Evolutionary conservation across 2,888 invertebrate species (phyloP).

Genomic region (Epirrhoe alternata): DNA sequence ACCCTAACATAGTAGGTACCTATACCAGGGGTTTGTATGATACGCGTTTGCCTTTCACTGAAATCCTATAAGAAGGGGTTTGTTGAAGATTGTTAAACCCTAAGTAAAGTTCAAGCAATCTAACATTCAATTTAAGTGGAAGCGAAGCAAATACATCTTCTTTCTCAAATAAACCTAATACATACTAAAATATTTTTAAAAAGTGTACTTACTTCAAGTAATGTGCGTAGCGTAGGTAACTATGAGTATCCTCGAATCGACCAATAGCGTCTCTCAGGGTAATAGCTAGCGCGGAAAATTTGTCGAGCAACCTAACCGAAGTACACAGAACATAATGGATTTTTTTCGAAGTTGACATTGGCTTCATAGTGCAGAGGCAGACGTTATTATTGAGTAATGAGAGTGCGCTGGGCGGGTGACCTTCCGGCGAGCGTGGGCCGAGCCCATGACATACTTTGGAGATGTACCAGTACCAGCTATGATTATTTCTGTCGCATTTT

Average conservation of each 20-base stretch:
- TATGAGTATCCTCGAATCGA: background rate
- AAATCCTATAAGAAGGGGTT: slow-evolving; percentile 55
- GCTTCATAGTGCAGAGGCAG: slow-evolving; percentile 52
- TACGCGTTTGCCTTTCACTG: slow-evolving; percentile 58
- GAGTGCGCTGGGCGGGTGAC: slow-evolving; percentile 69
- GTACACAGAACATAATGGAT: slow-evolving; percentile 42
- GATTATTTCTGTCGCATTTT: slow-evolving; percentile 77
- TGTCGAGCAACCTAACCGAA: slow-evolving; percentile 11
- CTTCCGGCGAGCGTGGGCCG: slow-evolving; percentile 78
- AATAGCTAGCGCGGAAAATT: slow-evolving; percentile 2
- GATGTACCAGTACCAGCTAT: slow-evolving; percentile 66
- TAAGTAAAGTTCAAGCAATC: background rate
- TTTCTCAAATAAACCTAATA: too few species aligned
- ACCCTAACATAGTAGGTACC: slow-evolving; percentile 48
- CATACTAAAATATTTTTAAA: background rate
- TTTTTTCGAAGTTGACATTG: slow-evolving; percentile 49
- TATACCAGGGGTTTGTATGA: slow-evolving; percentile 53
- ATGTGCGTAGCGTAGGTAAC: too few species aligned
- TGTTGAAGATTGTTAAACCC: slow-evolving; percentile 6
- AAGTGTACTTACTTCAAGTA: too few species aligned
- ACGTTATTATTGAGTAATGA: slow-evolving; percentile 63
- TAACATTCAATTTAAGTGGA: background rate
- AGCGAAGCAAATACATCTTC: background rate
- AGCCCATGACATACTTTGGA: slow-evolving; percentile 83
- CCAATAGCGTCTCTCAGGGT: background rate